phyloP scores from a whole-genome alignment of 2,113 vertebrate species.

The Romanogobio albipinnatus region DNA sequence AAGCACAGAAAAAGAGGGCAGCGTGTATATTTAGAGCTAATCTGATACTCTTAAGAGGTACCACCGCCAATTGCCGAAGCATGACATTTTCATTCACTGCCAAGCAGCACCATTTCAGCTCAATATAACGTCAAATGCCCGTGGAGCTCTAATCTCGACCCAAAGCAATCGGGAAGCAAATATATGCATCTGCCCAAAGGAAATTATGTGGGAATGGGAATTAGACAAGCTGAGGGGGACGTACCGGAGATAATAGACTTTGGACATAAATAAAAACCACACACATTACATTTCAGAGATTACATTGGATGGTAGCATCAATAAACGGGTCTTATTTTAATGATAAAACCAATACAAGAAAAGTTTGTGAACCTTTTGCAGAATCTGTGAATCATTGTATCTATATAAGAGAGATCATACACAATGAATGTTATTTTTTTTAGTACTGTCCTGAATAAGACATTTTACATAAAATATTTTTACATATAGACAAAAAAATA shows the following conservation, averaged over 20 bases:
- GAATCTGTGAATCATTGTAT: too few relatives aligned
- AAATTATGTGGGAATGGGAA: slow-evolving; percentile 1
- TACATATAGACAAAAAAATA: too few relatives aligned
- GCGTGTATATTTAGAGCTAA: slow-evolving; percentile 31
- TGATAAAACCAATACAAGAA: neutral
- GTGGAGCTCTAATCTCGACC: neutral
- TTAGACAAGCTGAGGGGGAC: slow-evolving; percentile 14
- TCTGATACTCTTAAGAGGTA: neutral
- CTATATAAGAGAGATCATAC: too few relatives aligned
- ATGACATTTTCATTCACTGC: slow-evolving; percentile 25
- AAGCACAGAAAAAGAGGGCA: slow-evolving; percentile 5
- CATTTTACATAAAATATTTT: too few relatives aligned
- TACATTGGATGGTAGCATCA: neutral
- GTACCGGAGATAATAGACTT: slow-evolving; percentile 1
- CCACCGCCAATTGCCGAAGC: neutral
- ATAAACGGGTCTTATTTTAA: neutral
- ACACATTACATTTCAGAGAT: neutral
- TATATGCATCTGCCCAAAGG: slow-evolving; percentile 14
- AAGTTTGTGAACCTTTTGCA: too few relatives aligned
- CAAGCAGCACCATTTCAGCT: neutral
- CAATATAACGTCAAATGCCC: slow-evolving; percentile 5
- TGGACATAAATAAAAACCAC: slow-evolving; percentile 18
- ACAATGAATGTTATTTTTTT: too few relatives aligned
- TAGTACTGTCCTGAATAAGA: too few relatives aligned
- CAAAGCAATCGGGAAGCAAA: slow-evolving; percentile 61